Conservation (phyloP, 1,140 invertebrate genomes). For the Drosophila lowei region DNA sequence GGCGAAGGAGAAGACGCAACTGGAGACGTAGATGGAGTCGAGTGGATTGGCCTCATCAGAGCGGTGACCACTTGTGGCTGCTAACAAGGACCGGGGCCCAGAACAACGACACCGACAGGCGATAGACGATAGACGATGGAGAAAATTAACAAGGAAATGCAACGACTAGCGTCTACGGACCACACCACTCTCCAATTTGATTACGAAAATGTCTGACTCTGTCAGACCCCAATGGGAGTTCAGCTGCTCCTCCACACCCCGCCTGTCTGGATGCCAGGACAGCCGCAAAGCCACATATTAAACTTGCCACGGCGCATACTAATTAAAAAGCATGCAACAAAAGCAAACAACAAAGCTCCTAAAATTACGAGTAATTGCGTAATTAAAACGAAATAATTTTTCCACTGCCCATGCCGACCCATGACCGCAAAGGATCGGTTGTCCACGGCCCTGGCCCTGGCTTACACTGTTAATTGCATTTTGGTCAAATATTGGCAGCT, state of each 20-base stretch:
- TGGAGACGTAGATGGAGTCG: conserved; percentile 5
- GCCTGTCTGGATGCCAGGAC: conserved; percentile 28
- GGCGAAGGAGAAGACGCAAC: not conserved
- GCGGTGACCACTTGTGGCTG: conserved; percentile 75
- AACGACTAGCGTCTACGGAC: conserved; percentile 51
- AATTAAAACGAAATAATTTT: conserved; percentile 73
- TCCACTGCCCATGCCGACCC: not conserved
- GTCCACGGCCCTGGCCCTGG: not conserved
- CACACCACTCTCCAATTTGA: conserved; percentile 55
- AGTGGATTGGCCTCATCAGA: conserved; percentile 71
- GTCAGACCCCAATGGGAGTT: conserved; percentile 6
- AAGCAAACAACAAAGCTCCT: conserved; percentile 21
- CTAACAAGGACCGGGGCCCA: conserved; percentile 55
- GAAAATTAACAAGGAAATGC: conserved; percentile 75
- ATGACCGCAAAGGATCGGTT: no score
- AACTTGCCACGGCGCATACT: conserved; percentile 49
- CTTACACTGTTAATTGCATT: conserved; percentile 81
- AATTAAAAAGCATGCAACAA: conserved; percentile 49
- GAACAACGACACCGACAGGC: conserved; percentile 34
- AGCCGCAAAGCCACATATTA: conserved; percentile 36
- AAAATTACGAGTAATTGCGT: conserved; percentile 68
- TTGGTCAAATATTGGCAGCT: conserved; percentile 82
- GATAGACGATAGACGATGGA: conserved; percentile 30
- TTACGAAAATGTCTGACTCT: conserved; percentile 73
- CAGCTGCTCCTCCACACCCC: no score